Conservation (phyloP, 2,888 invertebrate species). For the Drosophila prostipennis region DNA sequence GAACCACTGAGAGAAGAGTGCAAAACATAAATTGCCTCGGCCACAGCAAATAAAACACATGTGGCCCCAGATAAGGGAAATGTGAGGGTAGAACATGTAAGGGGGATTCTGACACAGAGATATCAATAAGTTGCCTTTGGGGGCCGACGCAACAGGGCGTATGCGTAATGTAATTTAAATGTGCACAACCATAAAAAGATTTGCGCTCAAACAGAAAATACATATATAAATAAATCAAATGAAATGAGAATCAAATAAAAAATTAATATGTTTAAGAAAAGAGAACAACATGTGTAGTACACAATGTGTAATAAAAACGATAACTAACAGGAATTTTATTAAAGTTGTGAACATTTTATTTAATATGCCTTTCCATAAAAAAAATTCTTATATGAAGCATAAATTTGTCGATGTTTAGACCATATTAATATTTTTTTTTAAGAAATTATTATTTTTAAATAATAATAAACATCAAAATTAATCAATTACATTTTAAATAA, state of each 20-base stretch:
- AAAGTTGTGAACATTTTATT: not conserved
- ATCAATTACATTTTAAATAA: too few relatives aligned
- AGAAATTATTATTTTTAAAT: too few relatives aligned
- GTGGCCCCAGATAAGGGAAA: conserved; percentile 30
- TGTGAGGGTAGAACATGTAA: not conserved
- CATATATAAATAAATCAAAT: conserved; percentile 20
- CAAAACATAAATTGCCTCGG: conserved; percentile 28
- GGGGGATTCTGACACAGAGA: not conserved
- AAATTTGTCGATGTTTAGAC: too few relatives aligned
- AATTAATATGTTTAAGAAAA: conserved; percentile 7
- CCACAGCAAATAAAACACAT: conserved; percentile 43
- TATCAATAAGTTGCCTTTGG: conserved; percentile 32
- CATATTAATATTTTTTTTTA: too few relatives aligned
- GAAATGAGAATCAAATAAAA: conserved; percentile 16
- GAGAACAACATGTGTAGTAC: not conserved
- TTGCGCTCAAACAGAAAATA: conserved; percentile 6
- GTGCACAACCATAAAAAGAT: conserved; percentile 18
- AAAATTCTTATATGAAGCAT: too few relatives aligned
- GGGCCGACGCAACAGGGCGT: conserved; percentile 41
- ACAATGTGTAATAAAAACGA: not conserved
- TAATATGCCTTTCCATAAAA: too few relatives aligned
- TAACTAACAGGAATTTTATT: not conserved
- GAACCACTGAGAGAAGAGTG: not conserved
- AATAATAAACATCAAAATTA: too few relatives aligned
- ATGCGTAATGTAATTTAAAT: conserved; percentile 51